These are phyloP conservation scores for Podarcis cretensis DNA, from an alignment of 2,113 vertebrate genomes.

Conservation along the genomic window DNA sequence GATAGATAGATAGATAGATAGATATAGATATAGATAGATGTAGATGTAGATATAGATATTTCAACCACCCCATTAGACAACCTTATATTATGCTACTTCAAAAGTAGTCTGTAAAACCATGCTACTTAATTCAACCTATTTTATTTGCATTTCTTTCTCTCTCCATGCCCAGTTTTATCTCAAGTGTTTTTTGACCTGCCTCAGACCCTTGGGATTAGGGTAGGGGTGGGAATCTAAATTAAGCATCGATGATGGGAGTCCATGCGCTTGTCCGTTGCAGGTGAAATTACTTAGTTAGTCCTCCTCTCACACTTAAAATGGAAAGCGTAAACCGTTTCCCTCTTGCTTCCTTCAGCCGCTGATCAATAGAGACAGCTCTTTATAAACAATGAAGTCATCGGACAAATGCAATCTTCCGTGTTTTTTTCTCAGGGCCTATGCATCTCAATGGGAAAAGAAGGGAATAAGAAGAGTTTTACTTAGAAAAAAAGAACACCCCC, in stretches of 20 bases:
- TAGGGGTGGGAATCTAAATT: neutral
- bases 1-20: too few species aligned
- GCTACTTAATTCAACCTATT: neutral
- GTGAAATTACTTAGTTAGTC: constrained; percentile 44
- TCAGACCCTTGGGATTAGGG: neutral
- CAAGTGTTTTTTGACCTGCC: neutral
- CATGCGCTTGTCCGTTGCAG: neutral
- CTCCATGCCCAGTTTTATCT: too few species aligned
- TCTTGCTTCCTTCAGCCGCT: constrained; percentile 30
- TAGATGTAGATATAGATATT: too few species aligned
- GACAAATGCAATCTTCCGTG: constrained; percentile 52
- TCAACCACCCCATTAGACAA: too few species aligned
- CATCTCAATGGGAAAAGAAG: neutral
- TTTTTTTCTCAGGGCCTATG: neutral
- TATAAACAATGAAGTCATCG: constrained; percentile 31
- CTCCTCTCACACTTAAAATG: constrained; percentile 40
- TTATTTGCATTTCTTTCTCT: too few species aligned
- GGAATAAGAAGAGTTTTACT: neutral
- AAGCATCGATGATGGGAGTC: constrained; percentile 2
- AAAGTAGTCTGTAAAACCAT: neutral
- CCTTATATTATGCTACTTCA: neutral
- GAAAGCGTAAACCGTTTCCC: constrained; percentile 34
- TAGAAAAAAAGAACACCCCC: neutral
- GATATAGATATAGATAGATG: too few species aligned
- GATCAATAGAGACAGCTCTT: constrained; percentile 54